phyloP scores from a whole-genome alignment of 2,888 invertebrate species.

The Taenaris catops region DNA sequence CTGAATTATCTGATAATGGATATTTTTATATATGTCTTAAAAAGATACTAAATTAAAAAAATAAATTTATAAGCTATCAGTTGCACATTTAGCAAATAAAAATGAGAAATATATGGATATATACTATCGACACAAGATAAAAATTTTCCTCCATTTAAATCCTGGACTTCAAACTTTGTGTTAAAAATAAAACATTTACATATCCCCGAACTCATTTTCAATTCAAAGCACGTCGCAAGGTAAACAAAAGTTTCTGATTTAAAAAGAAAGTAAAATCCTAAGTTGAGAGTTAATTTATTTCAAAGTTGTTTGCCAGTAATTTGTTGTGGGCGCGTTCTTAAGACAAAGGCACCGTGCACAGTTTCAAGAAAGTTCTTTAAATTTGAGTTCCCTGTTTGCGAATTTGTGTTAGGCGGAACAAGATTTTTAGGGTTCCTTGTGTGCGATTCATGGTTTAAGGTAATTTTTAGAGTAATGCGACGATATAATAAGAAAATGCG shows the following conservation, averaged over 20 bases:
- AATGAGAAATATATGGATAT: too few relatives aligned
- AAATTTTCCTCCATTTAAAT: too few relatives aligned
- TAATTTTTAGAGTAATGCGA: neutral
- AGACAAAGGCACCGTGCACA: slow-evolving; percentile 46
- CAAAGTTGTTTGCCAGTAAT: slow-evolving; percentile 75
- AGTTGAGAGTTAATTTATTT: slow-evolving; percentile 76
- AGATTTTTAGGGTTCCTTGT: slow-evolving; percentile 6
- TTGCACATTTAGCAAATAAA: too few relatives aligned
- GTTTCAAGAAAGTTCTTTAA: slow-evolving; percentile 20
- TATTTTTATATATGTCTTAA: too few relatives aligned
- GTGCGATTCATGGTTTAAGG: neutral
- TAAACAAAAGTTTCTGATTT: slow-evolving; percentile 58
- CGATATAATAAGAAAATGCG: too few relatives aligned
- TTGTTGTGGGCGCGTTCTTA: slow-evolving; percentile 67
- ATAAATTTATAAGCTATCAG: too few relatives aligned
- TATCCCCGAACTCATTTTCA: slow-evolving; percentile 6
- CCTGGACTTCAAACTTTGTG: too few relatives aligned
- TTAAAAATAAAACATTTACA: slow-evolving; percentile 6
- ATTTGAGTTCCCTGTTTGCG: slow-evolving; percentile 19
- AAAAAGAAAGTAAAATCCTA: slow-evolving; percentile 48
- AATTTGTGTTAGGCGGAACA: slow-evolving; percentile 11
- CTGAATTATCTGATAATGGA: too few relatives aligned
- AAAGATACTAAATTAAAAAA: too few relatives aligned
- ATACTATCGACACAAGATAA: too few relatives aligned
- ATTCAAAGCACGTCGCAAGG: slow-evolving; percentile 9